Evolutionary conservation across 2,888 invertebrate genomes (phyloP), one percentile per base, ranked within the genome.

Genomic region (Eretmocerus hayati): DNA sequence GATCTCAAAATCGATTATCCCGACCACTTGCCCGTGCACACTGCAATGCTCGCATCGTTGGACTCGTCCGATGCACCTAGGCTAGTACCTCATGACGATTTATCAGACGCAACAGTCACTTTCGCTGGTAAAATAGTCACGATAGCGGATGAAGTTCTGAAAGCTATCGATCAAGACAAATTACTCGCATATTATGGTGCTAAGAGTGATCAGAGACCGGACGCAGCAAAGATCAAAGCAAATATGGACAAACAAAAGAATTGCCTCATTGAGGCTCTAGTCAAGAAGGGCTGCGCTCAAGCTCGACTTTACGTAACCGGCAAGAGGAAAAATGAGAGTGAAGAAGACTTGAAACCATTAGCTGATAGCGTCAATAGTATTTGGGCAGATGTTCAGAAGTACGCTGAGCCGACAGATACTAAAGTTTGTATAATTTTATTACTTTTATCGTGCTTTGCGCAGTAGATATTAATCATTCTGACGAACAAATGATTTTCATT

Each of bases 181-280:
- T 70, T 96, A 54, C 75, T 95, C 22, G 84, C 87, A 0, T 87
- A 85, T 67, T 81, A 86, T 55, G 94, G 94, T 4, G 79, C 88
- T 61, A 94, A 93, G 73, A 81, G 80, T 50, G 93, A 95, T 69
- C 80, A 80, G n/a, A 77, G 90, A 43, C 72, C 80, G 1, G 92
- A 94, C 67, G 89, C 93, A 2, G 74, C 76, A 31, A 90, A 90
- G 72, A 85, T 88, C 53, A 93, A 91, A 75, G 81, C 77, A 53
- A 81, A 82, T 57, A 90, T 91, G 80, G 94, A 95, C 56, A 87
- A 87, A 63, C 86, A 88, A 66, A 90, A 87, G 64, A 80, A 75
- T 40, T 82, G 82, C 52, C 74, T 92, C 42, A 72, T 94, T 37
- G 94, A 95, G 59, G 87, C 90, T 19, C 72, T 90, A 42, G 80